Conservation (phyloP, 1,140 invertebrate species). For the Wiebesia pumilae region DNA sequence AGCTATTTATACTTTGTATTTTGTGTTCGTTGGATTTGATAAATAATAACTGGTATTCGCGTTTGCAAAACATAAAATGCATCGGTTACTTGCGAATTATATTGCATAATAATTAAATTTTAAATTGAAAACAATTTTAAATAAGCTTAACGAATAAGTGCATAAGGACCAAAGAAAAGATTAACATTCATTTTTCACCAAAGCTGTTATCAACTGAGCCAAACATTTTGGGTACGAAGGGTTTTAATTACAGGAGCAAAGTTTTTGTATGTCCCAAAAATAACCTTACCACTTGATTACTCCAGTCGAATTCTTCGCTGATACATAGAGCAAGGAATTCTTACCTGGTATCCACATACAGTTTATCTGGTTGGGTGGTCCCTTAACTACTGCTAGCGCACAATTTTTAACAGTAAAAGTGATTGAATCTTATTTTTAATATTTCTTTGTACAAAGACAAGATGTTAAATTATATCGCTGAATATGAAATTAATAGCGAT, state of each 20-base stretch:
- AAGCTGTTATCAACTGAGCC: background rate
- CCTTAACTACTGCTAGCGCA: constrained; percentile 11
- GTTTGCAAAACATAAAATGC: background rate
- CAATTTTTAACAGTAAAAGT: background rate
- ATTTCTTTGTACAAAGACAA: background rate
- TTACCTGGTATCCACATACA: constrained; percentile 18
- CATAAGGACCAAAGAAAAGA: background rate
- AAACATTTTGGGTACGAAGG: background rate
- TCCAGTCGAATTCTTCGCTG: constrained; percentile 3
- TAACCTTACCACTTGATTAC: constrained; percentile 46
- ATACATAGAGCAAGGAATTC: constrained; percentile 40
- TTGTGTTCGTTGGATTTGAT: too few relatives aligned
- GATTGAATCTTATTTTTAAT: background rate
- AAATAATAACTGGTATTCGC: background rate
- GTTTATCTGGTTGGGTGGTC: constrained; percentile 39
- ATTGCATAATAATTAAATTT: too few relatives aligned
- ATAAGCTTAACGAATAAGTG: background rate
- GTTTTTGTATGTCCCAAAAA: constrained; percentile 28
- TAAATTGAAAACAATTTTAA: background rate
- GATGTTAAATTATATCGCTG: too few relatives aligned
- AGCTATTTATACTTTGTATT: background rate
- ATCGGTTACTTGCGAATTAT: background rate
- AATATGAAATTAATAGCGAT: too few relatives aligned
- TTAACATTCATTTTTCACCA: constrained; percentile 1
- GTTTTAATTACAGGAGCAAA: constrained; percentile 30